phyloP scores from a whole-genome alignment of 1,140 invertebrate species.

The Zaprionus tsacasi region DNA sequence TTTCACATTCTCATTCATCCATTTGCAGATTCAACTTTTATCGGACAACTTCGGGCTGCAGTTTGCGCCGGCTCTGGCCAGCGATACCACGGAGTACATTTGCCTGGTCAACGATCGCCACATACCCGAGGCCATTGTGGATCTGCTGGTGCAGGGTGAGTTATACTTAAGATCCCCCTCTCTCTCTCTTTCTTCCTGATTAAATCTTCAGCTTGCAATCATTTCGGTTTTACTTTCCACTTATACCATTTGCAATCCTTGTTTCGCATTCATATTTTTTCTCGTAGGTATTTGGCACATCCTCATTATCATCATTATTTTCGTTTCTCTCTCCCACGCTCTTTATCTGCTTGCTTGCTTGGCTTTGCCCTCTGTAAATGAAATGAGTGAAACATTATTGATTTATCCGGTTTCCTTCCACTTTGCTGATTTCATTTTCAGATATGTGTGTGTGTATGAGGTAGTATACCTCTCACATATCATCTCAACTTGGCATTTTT shows the following conservation, averaged over 20 bases:
- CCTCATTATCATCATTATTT: conserved; percentile 25
- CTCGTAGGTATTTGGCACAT: background rate
- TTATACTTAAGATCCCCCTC: too few species aligned
- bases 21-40: conserved; percentile 85
- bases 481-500: too few species aligned
- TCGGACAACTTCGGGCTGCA: conserved; percentile 87
- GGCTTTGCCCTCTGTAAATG: conserved; percentile 36
- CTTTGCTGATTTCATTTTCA: conserved; percentile 59
- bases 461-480: background rate
- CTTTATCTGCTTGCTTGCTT: conserved; percentile 4
- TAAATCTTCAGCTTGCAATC: too few species aligned
- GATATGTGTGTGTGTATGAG: conserved; percentile 56
- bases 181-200: too few species aligned
- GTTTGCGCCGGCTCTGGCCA: conserved; percentile 87
- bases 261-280: background rate
- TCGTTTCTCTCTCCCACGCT: background rate
- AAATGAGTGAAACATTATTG: conserved; percentile 67
- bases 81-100: conserved; percentile 88
- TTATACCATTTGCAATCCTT: background rate
- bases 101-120: conserved; percentile 89
- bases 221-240: background rate
- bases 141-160: conserved; percentile 88
- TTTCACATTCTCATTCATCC: conserved; percentile 4
- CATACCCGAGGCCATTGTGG: conserved; percentile 87
- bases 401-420: conserved; percentile 71